Evolutionary conservation across 2,888 invertebrate species (phyloP).

Genomic region (Drosophila phalerata): DNA sequence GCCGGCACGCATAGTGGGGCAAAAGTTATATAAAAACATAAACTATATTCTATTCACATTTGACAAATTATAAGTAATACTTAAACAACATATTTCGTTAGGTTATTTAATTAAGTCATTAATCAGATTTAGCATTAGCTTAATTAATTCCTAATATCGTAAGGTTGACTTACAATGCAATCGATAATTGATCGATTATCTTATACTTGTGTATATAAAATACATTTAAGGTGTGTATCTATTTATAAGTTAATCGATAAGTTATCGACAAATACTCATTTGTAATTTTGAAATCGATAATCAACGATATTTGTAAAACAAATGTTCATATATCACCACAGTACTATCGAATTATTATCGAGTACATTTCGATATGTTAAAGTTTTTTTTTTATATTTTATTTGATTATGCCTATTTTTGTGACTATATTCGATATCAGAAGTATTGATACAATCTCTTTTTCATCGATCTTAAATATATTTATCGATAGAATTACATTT

Average conservation of each 20-base stretch:
- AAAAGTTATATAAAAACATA: not conserved
- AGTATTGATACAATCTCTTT: not conserved
- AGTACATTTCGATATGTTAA: not conserved
- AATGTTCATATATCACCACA: too few species aligned
- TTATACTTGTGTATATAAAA: not conserved
- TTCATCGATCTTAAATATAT: not conserved
- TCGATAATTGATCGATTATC: not conserved
- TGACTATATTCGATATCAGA: too few species aligned
- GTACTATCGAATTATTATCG: too few species aligned
- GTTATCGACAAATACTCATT: not conserved
- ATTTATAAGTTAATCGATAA: not conserved
- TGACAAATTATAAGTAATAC: not conserved
- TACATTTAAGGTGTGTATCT: not conserved
- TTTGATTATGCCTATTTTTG: too few species aligned
- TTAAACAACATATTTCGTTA: not conserved
- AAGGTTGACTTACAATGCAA: not conserved
- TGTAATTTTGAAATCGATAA: too few species aligned
- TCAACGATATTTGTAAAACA: too few species aligned
- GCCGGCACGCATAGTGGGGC: slow-evolving; percentile 31
- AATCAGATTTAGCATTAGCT: too few species aligned
- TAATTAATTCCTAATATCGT: not conserved
- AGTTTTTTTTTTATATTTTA: not conserved
- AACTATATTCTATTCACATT: not conserved
- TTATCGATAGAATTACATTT: not conserved
- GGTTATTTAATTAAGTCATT: too few species aligned